Evolutionary conservation across 2,888 invertebrate species (phyloP), one percentile per base, ranked within the genome.

Genomic region (Erannis defoliaria): DNA sequence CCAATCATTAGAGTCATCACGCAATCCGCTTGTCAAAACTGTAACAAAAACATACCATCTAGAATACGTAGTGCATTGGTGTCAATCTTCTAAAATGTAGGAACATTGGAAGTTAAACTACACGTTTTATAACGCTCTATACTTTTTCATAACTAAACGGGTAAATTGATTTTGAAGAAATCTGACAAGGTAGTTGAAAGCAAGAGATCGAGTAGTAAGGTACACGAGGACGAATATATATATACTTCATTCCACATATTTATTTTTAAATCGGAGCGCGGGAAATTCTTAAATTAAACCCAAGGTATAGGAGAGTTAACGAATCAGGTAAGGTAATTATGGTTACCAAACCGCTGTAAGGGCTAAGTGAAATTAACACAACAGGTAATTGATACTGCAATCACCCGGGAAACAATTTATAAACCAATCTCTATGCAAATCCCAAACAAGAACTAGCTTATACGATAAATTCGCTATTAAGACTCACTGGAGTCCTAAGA

Each of bases 391-490:
- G 72, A 75, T 64, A 63, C 69, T 61, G 60, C 59, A 71, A 73
- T 75, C 70, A 64, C 69, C 76, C 71, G 79, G 78, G 81, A 86
- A 84, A 82, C 84, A 83, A 86, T 89, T 81, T 83, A 72, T 76
- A 63, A 87, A 82, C 79, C 83, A 85, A 89, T 90, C 75, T 86
- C 77, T 82, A 89, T 89, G 89, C 86, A 87, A 91, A 91, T 89
- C 80, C 57, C 70, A 63, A 67, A 72, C 77, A 61, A 70, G 73
- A 74, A 76, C 77, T 76, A 73, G 79, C 76, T 78, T 74, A 77
- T 77, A 76, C 72, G 67, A 68, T 72, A 74, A 78, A 71, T 75
- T 23, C 29, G 6, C 35, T 48, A 33, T 56, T 38, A 19, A n/a
- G n/a, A 12, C 10, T 31, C 19, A n/a, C 2, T n/a, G 33, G 46